Percentiles rank a stretch among this genome's conserved stretches.
These are phyloP conservation scores for Oeneis ivallda DNA, from an alignment of 2,888 invertebrate species.

Conservation along the genomic window DNA sequence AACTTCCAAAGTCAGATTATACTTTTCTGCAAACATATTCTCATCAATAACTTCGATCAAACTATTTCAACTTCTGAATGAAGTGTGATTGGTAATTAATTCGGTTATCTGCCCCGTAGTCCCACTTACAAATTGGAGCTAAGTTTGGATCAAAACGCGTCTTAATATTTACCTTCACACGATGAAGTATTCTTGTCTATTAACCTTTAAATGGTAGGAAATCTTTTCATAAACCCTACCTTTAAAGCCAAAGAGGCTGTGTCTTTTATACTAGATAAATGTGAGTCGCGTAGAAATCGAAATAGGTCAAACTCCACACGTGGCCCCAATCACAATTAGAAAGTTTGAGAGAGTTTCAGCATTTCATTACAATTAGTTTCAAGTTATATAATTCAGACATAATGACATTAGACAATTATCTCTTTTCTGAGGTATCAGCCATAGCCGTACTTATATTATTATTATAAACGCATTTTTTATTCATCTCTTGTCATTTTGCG, in stretches of 20 bases:
- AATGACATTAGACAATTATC: conserved; percentile 6
- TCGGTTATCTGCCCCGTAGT: not conserved
- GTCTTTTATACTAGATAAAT: conserved; percentile 7
- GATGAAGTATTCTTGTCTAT: conserved; percentile 7
- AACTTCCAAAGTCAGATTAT: not conserved
- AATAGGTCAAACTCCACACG: conserved; percentile 26
- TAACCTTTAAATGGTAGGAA: conserved; percentile 5
- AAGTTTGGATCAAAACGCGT: not conserved
- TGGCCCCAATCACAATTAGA: conserved; percentile 29
- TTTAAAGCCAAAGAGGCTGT: not conserved
- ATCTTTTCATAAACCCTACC: conserved; percentile 8
- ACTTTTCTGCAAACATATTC: conserved; percentile 1
- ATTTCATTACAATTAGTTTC: conserved; percentile 17
- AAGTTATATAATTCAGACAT: conserved; percentile 8
- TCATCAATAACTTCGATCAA: conserved; percentile 3
- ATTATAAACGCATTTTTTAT: not conserved
- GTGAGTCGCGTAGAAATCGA: conserved; percentile 15
- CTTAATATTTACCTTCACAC: not conserved
- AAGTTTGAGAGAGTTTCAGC: conserved; percentile 17
- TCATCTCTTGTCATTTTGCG: too few relatives aligned
- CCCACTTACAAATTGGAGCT: not conserved
- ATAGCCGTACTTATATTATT: not conserved
- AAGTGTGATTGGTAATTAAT: conserved; percentile 8
- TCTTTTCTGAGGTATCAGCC: not conserved
- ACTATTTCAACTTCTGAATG: conserved; percentile 8